Evolutionary conservation across 2,113 vertebrate species (phyloP).

Genomic region (Protobothrops flavoviridis): DNA sequence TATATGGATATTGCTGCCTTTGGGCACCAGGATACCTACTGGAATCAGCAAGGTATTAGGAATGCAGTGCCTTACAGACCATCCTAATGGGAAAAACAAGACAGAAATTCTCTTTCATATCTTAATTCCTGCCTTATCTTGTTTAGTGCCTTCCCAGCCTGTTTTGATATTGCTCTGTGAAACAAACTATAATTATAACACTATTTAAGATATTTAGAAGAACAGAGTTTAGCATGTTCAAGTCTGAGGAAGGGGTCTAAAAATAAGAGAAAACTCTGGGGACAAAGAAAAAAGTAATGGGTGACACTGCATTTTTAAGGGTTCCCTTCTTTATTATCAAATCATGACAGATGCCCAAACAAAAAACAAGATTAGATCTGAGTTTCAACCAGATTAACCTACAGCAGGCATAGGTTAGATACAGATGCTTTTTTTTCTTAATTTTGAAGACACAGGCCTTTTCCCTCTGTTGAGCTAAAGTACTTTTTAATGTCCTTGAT

Average conservation of each 20-base stretch:
- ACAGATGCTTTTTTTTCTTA: background rate
- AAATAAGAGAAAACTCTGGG: background rate
- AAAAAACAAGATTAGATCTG: no score
- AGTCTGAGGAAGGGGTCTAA: background rate
- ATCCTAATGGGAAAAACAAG: background rate
- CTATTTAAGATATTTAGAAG: no score
- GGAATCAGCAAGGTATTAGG: background rate
- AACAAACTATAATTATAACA: background rate
- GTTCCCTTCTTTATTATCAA: background rate
- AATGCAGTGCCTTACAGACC: background rate
- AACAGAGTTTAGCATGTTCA: no score
- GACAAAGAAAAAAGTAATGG: background rate
- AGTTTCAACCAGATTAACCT: background rate
- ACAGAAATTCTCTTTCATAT: background rate
- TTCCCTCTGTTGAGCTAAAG: background rate
- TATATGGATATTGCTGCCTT: background rate
- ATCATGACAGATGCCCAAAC: background rate
- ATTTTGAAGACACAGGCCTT: background rate
- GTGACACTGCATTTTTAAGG: background rate
- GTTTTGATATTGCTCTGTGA: background rate
- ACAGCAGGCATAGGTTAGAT: background rate
- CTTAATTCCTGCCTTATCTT: background rate
- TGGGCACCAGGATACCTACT: background rate
- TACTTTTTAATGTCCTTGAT: background rate
- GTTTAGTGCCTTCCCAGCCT: background rate